A percentile compares a stretch with the other conserved stretches of the same genome.
Conservation (phyloP, 2,888 invertebrate species). For the Melinaea marsaeus region DNA sequence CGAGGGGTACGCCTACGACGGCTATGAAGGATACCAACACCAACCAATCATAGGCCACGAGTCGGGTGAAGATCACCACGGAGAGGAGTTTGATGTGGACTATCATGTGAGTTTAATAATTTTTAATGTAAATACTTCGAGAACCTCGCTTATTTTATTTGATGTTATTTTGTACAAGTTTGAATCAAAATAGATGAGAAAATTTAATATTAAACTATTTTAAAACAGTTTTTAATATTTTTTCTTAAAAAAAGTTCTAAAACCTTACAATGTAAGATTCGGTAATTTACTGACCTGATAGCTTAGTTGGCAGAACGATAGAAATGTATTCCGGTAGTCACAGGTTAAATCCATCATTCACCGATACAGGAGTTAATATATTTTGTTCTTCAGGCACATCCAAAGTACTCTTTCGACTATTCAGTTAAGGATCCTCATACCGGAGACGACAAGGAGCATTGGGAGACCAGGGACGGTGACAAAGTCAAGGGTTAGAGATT, state of each 20-base stretch:
- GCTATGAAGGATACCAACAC: conserved; percentile 47
- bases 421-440: conserved; percentile 79
- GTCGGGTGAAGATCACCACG: conserved; percentile 50
- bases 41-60: conserved; percentile 51
- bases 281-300: too few species aligned
- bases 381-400: conserved; percentile 67
- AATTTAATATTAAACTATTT: too few species aligned
- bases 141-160: too few species aligned
- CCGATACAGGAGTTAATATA: too few species aligned
- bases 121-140: background rate
- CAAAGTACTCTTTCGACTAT: conserved; percentile 78
- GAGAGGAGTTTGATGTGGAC: conserved; percentile 63
- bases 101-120: conserved; percentile 59
- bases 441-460: conserved; percentile 78
- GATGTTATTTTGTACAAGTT: too few species aligned
- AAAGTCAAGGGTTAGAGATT: conserved; percentile 75
- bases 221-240: too few species aligned
- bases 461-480: conserved; percentile 80
- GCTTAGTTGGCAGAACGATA: too few species aligned
- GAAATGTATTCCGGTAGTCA: too few species aligned
- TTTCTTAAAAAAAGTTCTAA: too few species aligned
- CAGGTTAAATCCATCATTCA: too few species aligned
- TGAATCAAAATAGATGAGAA: too few species aligned
- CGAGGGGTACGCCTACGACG: conserved; percentile 60
- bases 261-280: too few species aligned